A percentile compares a stretch with the other conserved stretches of the same genome.
phyloP scores from a whole-genome alignment of 2,797 vertebrate species.

The Crypturellus tataupa region DNA sequence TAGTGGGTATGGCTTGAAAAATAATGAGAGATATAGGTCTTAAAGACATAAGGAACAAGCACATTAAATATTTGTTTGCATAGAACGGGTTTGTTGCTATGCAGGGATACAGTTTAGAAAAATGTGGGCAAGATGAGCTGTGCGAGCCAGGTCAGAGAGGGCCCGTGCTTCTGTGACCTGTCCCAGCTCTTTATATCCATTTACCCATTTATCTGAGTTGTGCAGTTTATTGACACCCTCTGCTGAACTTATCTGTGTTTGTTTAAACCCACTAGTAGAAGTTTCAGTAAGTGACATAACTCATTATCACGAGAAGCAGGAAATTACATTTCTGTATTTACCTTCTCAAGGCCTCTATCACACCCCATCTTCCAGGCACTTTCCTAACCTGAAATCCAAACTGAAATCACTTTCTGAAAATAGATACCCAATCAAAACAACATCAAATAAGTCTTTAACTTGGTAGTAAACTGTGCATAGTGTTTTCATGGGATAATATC shows the following conservation, averaged over 20 bases:
- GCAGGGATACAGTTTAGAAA: neutral
- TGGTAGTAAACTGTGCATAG: too few relatives aligned
- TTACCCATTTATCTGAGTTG: neutral
- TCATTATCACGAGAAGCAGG: neutral
- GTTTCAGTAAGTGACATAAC: neutral
- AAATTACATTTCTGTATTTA: neutral
- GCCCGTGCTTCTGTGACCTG: neutral
- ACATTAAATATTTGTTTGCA: neutral
- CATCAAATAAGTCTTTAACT: neutral
- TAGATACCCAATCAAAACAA: neutral
- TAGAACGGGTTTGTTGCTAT: neutral
- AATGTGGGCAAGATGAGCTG: neutral
- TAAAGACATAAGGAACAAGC: neutral
- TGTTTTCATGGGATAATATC: neutral
- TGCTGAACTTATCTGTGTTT: neutral
- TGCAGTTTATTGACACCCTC: neutral
- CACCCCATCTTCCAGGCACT: neutral
- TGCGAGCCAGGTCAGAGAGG: accelerated
- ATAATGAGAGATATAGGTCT: neutral
- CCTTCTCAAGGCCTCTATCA: neutral
- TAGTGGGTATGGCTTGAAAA: neutral
- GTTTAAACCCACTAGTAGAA: neutral
- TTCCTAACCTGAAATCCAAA: neutral
- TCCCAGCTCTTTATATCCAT: neutral
- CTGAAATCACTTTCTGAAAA: neutral